Evolutionary conservation across 2,888 invertebrate species (phyloP), one percentile per base, ranked within the genome.

Genomic region (Mythimna loreyi): DNA sequence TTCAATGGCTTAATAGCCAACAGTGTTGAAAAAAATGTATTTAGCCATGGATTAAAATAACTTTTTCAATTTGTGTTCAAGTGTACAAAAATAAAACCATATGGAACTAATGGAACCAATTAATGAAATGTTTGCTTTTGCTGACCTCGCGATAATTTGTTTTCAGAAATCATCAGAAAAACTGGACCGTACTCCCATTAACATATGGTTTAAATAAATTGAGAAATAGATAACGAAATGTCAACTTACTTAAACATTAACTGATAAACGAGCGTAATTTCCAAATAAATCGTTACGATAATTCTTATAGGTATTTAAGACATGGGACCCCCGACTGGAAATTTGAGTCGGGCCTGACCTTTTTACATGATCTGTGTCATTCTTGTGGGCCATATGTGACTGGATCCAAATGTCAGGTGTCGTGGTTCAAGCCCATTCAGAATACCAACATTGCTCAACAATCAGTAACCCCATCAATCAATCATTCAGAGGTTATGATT

Each of bases 391-490:
- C 81, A 79, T 69, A 70, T 72, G 76, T 69, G 77, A 84, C 81
- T 83, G 82, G 64, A 62, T 60, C 63, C 70, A 87, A 87, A 88
- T 87, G 88, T 87, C 88, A 88, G 68, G 81, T 75, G 80, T 80
- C 83, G 85, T 74, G 84, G 81, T 80, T 69, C 76, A 73, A 73
- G 80, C 67, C 80, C 82, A 81, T 83, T 81, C 77, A 77, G 83
- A 80, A 84, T 86, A 85, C 71, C 83, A 78, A 83, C 66, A 82
- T 85, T 86, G 58, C 86, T 69, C 83, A 85, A 86, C 79, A 63
- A 79, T 70, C 70, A 66, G 78, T 81, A 85, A 84, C 86, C 81
- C 78, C 85, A 87, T 87, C 88, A 77, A 86, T 89, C 87, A 89
- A 75, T 82, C 78, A 78, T 60, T 64, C 80, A 76, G 80, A 85